Evolutionary conservation across 2,888 invertebrate species (phyloP).

Genomic region (Latrodectus hesperus): DNA sequence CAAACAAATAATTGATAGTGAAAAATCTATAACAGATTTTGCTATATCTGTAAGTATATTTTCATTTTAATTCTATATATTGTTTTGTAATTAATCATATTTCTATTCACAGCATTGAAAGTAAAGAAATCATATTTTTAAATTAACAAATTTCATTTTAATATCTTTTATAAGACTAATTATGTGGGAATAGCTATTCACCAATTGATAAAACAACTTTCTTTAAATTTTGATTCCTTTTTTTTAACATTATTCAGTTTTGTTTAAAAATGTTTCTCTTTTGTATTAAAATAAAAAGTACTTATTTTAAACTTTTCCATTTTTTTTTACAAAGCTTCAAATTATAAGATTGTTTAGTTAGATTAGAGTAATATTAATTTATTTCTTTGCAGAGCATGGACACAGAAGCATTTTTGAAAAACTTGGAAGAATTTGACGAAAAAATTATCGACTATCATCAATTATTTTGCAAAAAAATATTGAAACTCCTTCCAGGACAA

Average conservation of each 20-base stretch:
- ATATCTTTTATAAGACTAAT: no score
- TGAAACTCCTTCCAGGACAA: constrained; percentile 82
- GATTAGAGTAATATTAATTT: background rate
- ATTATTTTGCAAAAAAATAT: constrained; percentile 77
- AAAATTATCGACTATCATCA: constrained; percentile 57
- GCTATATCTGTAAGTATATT: constrained; percentile 75
- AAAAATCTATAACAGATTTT: constrained; percentile 75
- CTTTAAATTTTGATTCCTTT: no score
- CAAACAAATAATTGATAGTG: constrained; percentile 73
- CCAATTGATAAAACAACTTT: no score
- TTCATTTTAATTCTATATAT: background rate
- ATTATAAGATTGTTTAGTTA: background rate
- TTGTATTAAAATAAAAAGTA: background rate
- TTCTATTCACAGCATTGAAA: background rate
- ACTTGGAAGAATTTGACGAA: constrained; percentile 44
- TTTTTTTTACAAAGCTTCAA: background rate
- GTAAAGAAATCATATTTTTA: no score
- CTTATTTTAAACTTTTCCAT: background rate
- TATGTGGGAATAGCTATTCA: no score
- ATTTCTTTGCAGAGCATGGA: constrained; percentile 76
- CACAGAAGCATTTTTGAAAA: constrained; percentile 74
- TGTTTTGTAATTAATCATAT: background rate
- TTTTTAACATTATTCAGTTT: no score
- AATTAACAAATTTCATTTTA: no score
- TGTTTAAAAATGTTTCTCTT: background rate